Base-by-base conservation (phyloP, 2,797 vertebrate genomes). In the Phrynocephalus forsythii region DNA sequence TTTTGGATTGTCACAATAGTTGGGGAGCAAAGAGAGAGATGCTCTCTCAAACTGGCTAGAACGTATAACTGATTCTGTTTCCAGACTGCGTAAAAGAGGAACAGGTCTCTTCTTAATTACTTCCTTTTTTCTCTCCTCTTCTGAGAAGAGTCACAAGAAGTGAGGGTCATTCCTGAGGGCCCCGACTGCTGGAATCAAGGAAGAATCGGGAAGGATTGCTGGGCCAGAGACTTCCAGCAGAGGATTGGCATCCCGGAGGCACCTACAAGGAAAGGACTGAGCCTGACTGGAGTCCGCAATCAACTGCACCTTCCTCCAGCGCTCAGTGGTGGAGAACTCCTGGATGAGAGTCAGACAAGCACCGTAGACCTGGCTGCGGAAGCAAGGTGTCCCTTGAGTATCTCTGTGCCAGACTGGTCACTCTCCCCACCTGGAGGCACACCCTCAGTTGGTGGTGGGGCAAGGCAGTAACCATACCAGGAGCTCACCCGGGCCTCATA, bases 81-180 rank as follows among this genome's bases (percentile, higher is more conserved):
- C 22, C 15, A 84, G 26, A 28, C 60, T 81, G 1, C 52, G 26
- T 38, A 71, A 28, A n/a, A 73, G n/a, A 68, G 44, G 15, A 77
- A 6, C 7, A 48, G 16, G 68, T 26, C 50, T 44, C 63, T 88
- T 44, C 63, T 88, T 94, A 92, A 94, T 10, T 44, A n/a, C 13
- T 93, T 38, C 86, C 89, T 92, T 95, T 89, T 63, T 94, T 82
- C 63, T 94, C 92, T 13, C 52, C 82, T 0, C 82, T 89, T 24
- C 87, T 63, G 3, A 92, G 81, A 93, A 99, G 99, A 98, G 95
- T 98, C 96, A 97, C 97, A 91, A 98, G 98, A 98, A 98, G 97
- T 15, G 98, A 99, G 89, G 98, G 98, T 94, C 98, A 98, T 97
- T 99, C 98, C 97, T 99, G 98, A 99, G 97, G 96, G 80, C 56